Base-by-base conservation (phyloP, 2,888 invertebrate genomes). In the Ormyrus labotus region DNA sequence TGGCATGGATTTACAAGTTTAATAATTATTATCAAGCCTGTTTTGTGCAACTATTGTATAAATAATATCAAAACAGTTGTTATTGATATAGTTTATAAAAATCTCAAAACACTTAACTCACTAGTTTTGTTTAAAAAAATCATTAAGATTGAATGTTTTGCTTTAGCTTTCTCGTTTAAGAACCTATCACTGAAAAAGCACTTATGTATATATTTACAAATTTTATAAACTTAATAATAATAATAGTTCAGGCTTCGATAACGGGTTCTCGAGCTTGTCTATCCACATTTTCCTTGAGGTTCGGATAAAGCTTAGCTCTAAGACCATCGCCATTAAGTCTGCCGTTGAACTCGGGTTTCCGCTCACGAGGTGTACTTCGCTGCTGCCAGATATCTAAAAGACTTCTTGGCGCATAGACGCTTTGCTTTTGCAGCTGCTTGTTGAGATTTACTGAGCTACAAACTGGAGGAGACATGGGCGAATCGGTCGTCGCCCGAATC, bases 401-500 rank as follows among this genome's bases (percentile, higher is more conserved):
- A 91, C 93, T 95, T 92, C 68, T 90, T 1, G 92, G 90, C 2
- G 89, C 85, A 11, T 89, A 85, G 76, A 90, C 87, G 55, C 89
- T 88, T 3, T 48, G n/a, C 5, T 88, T 90, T 60, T 86, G 87
- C n/a, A 88, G 77, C 73, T 89, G 90, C 53, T 90, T 90, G 4
- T 89, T 88, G 9, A 89, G 63, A 0, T 87, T 85, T 19, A 85
- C 81, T 71, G 83, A 80, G n/a, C 87, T 87, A 55, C 87, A 86
- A 4, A 95, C 94, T 0, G 95, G 95, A 0, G 96, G 96, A 0
- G 97, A 97, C 90, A 96, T 93, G 0, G 96, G 96, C 0, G 96
- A 96, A 89, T 97, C 97, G 0, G 96, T 96, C 0, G 96, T 96
- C 1, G 96, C 95, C 70, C 96, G 92, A 80, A 95, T 93, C 0